Evolutionary conservation across 2,113 vertebrate species (phyloP).

Genomic region (Condylura cristata): DNA sequence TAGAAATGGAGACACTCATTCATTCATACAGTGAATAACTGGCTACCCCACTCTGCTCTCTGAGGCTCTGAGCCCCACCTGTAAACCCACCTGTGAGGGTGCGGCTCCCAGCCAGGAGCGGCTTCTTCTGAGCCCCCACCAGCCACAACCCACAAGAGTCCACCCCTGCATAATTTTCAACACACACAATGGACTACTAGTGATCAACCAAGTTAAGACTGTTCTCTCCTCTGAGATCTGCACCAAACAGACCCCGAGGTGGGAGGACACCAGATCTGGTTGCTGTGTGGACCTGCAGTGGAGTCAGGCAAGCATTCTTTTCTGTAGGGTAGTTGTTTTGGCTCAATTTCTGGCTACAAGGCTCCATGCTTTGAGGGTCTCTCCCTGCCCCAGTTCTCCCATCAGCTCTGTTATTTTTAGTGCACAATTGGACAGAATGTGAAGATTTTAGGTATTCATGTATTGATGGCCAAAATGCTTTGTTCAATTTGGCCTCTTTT

Average conservation of each 20-base stretch:
- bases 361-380: neutral
- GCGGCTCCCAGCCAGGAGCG: neutral
- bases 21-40: too few relatives aligned
- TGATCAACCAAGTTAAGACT: too few relatives aligned
- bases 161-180: neutral
- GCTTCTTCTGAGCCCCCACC: neutral
- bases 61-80: too few relatives aligned
- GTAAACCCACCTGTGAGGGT: neutral
- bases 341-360: neutral
- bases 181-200: too few relatives aligned
- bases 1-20: neutral
- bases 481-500: neutral
- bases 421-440: neutral
- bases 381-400: neutral
- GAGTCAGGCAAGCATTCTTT: neutral
- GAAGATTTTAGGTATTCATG: neutral
- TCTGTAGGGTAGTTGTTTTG: neutral
- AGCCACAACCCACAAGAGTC: neutral
- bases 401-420: neutral
- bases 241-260: too few relatives aligned
- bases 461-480: neutral
- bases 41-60: too few relatives aligned
- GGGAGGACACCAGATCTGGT: neutral
- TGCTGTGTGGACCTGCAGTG: accelerated
- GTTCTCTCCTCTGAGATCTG: neutral